Evolutionary conservation across 2,888 invertebrate species (phyloP).

Genomic region (Zele albiditarsus): DNA sequence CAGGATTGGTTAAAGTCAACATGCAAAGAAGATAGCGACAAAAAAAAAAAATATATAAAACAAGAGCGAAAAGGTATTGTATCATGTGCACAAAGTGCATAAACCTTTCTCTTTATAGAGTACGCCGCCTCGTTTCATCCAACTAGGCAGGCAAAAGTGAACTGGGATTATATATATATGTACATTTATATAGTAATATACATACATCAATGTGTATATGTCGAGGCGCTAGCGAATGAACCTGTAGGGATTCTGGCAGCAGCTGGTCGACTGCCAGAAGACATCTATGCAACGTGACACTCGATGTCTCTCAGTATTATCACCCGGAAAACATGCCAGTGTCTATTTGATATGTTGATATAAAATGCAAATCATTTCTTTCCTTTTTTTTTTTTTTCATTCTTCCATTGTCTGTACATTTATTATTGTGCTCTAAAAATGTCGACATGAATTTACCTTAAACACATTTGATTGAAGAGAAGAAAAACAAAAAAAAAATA

Average conservation of each 20-base stretch:
- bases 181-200: background rate
- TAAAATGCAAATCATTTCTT: background rate
- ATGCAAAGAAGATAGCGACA: background rate
- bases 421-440: too few species aligned
- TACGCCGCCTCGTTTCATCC: background rate
- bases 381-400: conserved; percentile 9
- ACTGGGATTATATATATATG: background rate
- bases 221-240: conserved; percentile 56
- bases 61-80: background rate
- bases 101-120: background rate
- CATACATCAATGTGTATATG: conserved; percentile 16
- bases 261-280: conserved; percentile 64
- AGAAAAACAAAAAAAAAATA: background rate
- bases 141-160: conserved; percentile 2
- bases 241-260: conserved; percentile 66
- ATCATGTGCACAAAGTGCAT: background rate
- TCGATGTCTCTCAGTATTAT: conserved; percentile 67
- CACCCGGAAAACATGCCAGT: conserved; percentile 62
- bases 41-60: background rate
- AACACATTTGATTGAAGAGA: too few species aligned
- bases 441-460: too few species aligned
- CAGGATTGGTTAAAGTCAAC: background rate
- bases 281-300: conserved; percentile 57
- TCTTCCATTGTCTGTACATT: too few species aligned
- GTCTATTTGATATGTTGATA: conserved; percentile 16